Percentiles rank a stretch among this genome's conserved stretches.
These are phyloP conservation scores for Lophotriccus pileatus DNA, from an alignment of 2,797 vertebrate species.

Conservation along the genomic window DNA sequence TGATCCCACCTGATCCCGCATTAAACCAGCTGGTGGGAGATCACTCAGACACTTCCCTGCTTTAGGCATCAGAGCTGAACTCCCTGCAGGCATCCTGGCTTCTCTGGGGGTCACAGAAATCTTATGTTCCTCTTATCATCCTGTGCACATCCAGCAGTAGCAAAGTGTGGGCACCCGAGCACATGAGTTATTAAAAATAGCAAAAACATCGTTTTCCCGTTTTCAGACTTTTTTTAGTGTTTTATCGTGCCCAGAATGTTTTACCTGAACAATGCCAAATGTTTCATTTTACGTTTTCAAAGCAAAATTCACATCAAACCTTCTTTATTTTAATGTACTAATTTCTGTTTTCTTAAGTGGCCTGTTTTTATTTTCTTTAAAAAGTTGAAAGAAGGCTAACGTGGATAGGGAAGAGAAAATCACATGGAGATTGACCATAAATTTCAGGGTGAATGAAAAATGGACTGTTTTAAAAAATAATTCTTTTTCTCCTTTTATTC, in stretches of 20 bases:
- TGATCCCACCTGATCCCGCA: background rate
- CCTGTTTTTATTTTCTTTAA: background rate
- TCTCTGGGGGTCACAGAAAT: background rate
- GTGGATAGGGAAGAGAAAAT: background rate
- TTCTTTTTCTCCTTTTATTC: accelerated
- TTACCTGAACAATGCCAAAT: background rate
- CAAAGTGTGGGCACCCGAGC: background rate
- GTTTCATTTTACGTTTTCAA: background rate
- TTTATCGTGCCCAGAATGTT: background rate
- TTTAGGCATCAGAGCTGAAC: background rate
- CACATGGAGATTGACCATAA: background rate
- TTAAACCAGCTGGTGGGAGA: background rate
- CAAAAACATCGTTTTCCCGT: background rate
- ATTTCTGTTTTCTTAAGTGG: background rate
- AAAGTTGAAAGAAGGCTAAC: background rate
- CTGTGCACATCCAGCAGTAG: background rate
- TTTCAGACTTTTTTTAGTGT: background rate
- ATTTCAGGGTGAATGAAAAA: background rate
- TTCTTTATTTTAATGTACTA: background rate
- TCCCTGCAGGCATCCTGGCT: background rate
- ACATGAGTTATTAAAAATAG: background rate
- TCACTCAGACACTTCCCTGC: background rate
- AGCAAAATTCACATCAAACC: background rate
- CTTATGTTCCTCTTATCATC: accelerated
- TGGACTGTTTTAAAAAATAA: background rate